These are phyloP conservation scores for Datnioides undecimradiatus DNA, from an alignment of 2,113 vertebrate species.

Conservation along the genomic window DNA sequence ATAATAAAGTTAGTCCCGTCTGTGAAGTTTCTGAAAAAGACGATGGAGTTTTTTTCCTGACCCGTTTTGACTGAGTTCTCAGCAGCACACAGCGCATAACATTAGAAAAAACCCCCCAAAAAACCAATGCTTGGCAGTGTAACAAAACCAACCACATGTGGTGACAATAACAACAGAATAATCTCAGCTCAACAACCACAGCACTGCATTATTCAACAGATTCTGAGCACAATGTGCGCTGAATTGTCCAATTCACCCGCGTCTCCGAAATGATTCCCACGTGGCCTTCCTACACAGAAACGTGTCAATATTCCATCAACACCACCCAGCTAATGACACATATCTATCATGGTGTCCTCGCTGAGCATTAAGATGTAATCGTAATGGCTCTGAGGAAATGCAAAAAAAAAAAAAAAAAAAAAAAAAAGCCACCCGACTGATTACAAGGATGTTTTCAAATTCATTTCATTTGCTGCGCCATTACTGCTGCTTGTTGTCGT, in stretches of 20 bases:
- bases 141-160: conserved; percentile 41
- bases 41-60: not conserved
- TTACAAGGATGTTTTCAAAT: conserved; percentile 36
- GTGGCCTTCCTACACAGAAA: not conserved
- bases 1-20: not conserved
- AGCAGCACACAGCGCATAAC: conserved; percentile 9
- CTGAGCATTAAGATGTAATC: conserved; percentile 6
- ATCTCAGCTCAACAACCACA: conserved; percentile 45
- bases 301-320: not conserved
- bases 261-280: not conserved
- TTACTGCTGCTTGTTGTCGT: conserved; percentile 44
- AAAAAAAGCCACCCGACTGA: conserved; percentile 1
- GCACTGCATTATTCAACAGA: conserved; percentile 50
- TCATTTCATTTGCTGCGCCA: conserved; percentile 45
- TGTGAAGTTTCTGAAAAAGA: not conserved
- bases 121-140: conserved; percentile 38
- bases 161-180: conserved; percentile 49
- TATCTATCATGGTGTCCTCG: not conserved
- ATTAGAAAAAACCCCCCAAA: not conserved
- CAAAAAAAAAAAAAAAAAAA: too few species aligned
- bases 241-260: conserved; percentile 20
- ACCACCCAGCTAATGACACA: not conserved
- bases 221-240: conserved; percentile 27
- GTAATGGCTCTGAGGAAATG: conserved; percentile 21
- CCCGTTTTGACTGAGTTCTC: conserved; percentile 33